Evolutionary conservation across 2,797 vertebrate species (phyloP).

Genomic region (Coendou prehensilis): DNA sequence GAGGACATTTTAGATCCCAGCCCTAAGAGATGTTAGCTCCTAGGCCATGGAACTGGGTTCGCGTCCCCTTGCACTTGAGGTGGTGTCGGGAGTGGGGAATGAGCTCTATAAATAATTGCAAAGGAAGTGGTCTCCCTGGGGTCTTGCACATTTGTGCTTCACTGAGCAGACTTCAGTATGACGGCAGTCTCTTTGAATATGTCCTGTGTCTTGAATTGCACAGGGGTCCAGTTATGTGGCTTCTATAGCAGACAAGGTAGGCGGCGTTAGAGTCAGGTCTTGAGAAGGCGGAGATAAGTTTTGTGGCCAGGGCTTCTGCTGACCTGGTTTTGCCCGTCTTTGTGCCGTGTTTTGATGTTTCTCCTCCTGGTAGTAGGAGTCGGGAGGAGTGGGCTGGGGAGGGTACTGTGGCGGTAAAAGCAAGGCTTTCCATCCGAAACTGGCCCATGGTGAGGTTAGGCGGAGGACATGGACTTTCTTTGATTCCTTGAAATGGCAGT

Average conservation of each 20-base stretch:
- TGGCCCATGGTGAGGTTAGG: not conserved
- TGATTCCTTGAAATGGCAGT: not conserved
- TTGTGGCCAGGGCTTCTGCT: not conserved
- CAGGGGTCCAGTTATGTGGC: not conserved
- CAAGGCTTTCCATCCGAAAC: not conserved
- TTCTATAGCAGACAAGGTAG: not conserved
- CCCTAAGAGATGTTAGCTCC: not conserved
- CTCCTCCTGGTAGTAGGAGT: not conserved
- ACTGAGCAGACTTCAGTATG: not conserved
- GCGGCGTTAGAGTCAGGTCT: not conserved
- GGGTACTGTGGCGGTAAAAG: too few species aligned
- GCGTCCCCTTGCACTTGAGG: not conserved
- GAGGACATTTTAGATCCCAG: not conserved
- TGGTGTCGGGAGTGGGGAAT: not conserved
- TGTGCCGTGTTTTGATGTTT: not conserved
- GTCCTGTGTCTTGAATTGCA: conserved; percentile 16
- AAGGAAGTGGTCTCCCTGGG: rapidly evolving
- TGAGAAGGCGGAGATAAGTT: not conserved
- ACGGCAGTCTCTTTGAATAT: not conserved
- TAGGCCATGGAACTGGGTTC: not conserved
- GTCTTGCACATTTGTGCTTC: not conserved
- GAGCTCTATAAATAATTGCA: not conserved
- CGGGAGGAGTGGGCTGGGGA: too few species aligned
- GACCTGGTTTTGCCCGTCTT: not conserved
- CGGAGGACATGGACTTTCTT: not conserved